Evolutionary conservation across 53 echinoderm and acorn worm species (phyloP).

Genomic region (Mesocentrotus franciscanus): DNA sequence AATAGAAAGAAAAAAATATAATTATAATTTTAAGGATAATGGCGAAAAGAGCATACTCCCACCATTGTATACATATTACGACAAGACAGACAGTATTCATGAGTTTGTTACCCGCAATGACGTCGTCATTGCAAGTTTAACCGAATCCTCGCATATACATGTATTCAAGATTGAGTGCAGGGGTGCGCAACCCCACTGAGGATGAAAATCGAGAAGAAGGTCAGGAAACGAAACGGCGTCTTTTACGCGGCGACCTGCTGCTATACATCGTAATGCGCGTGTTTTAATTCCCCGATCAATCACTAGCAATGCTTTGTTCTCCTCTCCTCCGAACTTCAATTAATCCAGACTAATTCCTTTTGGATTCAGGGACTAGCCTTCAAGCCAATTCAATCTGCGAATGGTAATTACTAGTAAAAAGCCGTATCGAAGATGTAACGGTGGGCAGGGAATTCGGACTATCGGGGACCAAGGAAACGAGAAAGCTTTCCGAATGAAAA

Average conservation of each 20-base stretch:
- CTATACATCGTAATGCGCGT: constrained; percentile 8
- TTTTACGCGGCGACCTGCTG: background rate
- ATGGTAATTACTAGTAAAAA: constrained; percentile 16
- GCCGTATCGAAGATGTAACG: background rate
- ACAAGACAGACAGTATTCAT: background rate
- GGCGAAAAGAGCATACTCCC: background rate
- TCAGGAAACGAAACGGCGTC: background rate
- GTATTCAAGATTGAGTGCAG: no score
- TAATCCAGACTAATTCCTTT: constrained; percentile 32
- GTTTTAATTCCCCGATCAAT: constrained; percentile 59
- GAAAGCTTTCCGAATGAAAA: background rate
- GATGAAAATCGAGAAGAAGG: background rate
- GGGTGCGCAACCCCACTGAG: background rate
- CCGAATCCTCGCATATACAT: background rate
- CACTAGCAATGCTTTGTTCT: background rate
- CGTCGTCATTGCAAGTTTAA: background rate
- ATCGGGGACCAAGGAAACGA: background rate
- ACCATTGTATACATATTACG: background rate
- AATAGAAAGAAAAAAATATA: no score
- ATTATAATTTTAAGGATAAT: no score
- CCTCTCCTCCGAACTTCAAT: constrained; percentile 35
- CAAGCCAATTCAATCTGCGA: constrained; percentile 51
- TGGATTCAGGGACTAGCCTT: constrained; percentile 11
- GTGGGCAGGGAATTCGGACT: background rate
- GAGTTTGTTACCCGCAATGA: background rate